Percentiles rank a stretch among this genome's conserved stretches.
phyloP scores from a whole-genome alignment of 1,140 invertebrate species.

The Bombyx mandarina region DNA sequence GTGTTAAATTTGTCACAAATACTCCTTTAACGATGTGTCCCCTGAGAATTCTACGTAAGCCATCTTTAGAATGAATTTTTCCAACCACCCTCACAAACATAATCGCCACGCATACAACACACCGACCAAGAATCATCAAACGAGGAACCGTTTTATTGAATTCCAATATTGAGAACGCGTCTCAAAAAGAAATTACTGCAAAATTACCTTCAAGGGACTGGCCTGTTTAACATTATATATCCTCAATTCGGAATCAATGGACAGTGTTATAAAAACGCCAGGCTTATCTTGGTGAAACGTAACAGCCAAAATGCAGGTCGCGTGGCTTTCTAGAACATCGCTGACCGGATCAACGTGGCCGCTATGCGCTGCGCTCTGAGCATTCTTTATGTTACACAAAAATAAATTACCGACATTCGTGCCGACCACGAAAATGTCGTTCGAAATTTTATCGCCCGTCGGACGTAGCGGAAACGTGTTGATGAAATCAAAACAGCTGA shows the following conservation, averaged over 20 bases:
- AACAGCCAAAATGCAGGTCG: constrained; percentile 40
- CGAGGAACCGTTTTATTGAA: not conserved
- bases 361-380: constrained; percentile 6
- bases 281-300: constrained; percentile 40
- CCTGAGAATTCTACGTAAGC: no score
- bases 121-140: not conserved
- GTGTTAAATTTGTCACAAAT: not conserved
- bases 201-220: constrained; percentile 38
- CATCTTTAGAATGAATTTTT: not conserved
- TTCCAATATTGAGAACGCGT: not conserved
- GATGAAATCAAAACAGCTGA: constrained; percentile 52
- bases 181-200: not conserved
- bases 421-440: constrained; percentile 46
- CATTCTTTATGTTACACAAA: constrained; percentile 32
- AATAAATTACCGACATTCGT: constrained; percentile 34
- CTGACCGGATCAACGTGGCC: constrained; percentile 33
- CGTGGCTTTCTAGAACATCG: constrained; percentile 36
- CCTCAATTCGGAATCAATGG: constrained; percentile 47
- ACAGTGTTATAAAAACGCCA: constrained; percentile 41
- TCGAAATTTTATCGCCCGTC: constrained; percentile 26
- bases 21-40: not conserved
- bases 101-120: not conserved
- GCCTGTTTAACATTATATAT: constrained; percentile 43
- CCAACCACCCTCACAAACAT: not conserved
- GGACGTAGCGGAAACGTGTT: constrained; percentile 33